These are phyloP conservation scores for Hippopotamyrus pictus DNA, from an alignment of 2,797 vertebrate species.

Conservation along the genomic window DNA sequence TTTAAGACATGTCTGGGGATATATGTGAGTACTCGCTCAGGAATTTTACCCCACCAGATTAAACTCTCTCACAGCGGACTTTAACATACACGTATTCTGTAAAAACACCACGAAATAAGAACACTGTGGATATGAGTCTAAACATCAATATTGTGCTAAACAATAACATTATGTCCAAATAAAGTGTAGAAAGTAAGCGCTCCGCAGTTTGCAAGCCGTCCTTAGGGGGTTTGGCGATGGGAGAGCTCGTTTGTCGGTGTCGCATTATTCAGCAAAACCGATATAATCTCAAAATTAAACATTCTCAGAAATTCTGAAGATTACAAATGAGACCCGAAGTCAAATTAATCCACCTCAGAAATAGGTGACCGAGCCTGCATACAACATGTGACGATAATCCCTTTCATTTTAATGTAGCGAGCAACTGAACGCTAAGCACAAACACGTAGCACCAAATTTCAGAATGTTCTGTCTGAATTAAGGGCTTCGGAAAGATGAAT, in stretches of 20 bases:
- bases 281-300: background rate
- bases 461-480: background rate
- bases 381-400: background rate
- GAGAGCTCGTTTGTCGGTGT: background rate
- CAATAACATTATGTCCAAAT: background rate
- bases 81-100: background rate
- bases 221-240: background rate
- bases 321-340: background rate
- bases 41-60: conserved; percentile 19
- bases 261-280: background rate
- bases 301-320: background rate
- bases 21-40: background rate
- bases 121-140: background rate
- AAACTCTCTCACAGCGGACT: background rate
- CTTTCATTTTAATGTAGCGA: background rate
- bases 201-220: background rate
- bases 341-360: background rate
- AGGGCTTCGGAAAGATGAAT: background rate
- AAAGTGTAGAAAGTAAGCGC: background rate
- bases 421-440: background rate
- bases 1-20: conserved; percentile 7
- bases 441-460: background rate
- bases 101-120: background rate
- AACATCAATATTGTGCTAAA: background rate
- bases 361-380: background rate